Evolutionary conservation across 1,140 invertebrate genomes (phyloP), one percentile per base, ranked within the genome.

Genomic region (Dendroctonus valens): DNA sequence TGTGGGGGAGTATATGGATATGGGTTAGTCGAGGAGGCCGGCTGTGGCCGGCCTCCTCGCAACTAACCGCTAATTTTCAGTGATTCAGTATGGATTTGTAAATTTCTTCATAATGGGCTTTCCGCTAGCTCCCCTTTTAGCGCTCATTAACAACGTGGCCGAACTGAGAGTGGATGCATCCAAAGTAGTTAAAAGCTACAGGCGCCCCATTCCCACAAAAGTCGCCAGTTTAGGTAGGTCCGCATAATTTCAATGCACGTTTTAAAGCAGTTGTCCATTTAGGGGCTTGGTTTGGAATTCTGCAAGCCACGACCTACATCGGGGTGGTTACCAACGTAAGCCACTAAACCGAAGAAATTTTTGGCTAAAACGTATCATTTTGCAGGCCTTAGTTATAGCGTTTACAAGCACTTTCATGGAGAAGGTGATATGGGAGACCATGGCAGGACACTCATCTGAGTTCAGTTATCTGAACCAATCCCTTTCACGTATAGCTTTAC

Each of bases 391-490:
- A 73, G 94, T 99, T 52, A 99, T 99, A 76, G 96, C 96, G 49
- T 99, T 99, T 81, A 98, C 96, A 1, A 97, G 95, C 0, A 94
- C 97, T 73, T 94, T 97, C 79, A 92, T 99, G 67, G 11, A 87
- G 90, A 55, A 75, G 97, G 9, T 51, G 54, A 87, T 97, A 9
- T 98, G 98, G 78, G 12, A 12, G 6, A 41, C n/a, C 11, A 7
- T 41, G 26, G 26, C 26, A 26, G 26, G 26, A 26, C 26, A 26
- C 84, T 54, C 75, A 78, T 4, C 81, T 84, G 26, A 79, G 85
- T 11, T 83, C 80, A 89, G 91, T 8, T 97, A 93, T 79, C 81
- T 96, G 5, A 86, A 94, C 59, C 86, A 89, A 74, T 91, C 91
- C 51, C 79, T 97, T 15, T 74, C 74, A 50, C 58, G 73, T 72